Conservation (phyloP, 2,888 invertebrate genomes). For the Lithophane semibrunnea region DNA sequence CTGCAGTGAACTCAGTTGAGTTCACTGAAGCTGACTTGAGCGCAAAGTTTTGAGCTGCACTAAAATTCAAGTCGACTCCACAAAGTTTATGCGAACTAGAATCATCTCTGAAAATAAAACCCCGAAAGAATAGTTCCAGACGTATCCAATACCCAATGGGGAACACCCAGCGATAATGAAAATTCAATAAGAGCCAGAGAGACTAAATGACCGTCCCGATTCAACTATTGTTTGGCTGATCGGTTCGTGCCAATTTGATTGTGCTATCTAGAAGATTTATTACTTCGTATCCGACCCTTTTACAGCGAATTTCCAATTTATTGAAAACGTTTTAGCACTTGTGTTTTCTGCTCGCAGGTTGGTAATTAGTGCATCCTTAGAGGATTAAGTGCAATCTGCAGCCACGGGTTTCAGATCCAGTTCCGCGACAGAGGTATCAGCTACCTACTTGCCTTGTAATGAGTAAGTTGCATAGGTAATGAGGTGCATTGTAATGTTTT, state of each 20-base stretch:
- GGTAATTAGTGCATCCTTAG: no score
- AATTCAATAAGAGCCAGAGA: slow-evolving; percentile 52
- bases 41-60: background rate
- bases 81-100: background rate
- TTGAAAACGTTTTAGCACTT: no score
- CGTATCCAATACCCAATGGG: slow-evolving; percentile 12
- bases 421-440: no score
- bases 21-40: background rate
- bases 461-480: no score
- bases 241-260: slow-evolving; percentile 25
- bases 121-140: slow-evolving; percentile 20
- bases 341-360: no score
- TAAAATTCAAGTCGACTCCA: background rate
- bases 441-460: no score
- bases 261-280: slow-evolving; percentile 37
- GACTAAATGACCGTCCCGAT: slow-evolving; percentile 30
- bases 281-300: slow-evolving; percentile 15
- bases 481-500: no score
- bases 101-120: slow-evolving; percentile 29
- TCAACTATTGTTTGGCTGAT: slow-evolving; percentile 50
- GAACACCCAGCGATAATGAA: slow-evolving; percentile 41
- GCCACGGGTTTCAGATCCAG: no score
- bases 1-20: background rate
- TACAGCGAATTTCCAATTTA: background rate
- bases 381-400: no score